Percentiles rank a stretch among this genome's conserved stretches.
Evolutionary conservation across 2,113 vertebrate species (phyloP).

Genomic region (Irena cyanogastra): DNA sequence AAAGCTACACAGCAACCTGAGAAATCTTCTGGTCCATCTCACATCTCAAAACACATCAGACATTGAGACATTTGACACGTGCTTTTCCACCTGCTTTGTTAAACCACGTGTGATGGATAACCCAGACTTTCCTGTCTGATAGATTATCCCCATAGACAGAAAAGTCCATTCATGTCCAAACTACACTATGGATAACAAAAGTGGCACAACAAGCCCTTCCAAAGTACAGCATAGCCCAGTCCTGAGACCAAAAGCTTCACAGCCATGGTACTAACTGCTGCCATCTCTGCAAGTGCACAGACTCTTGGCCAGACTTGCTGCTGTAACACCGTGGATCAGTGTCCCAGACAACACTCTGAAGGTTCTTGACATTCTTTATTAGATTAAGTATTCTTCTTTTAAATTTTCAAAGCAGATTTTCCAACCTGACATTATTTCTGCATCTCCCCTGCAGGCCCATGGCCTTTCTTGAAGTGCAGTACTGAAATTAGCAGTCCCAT

Average conservation of each 20-base stretch:
- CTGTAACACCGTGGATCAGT: background rate
- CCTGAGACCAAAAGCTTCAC: background rate
- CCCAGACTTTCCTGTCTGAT: no score
- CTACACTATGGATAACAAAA: background rate
- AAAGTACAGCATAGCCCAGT: background rate
- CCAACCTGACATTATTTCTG: background rate
- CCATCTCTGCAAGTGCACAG: accelerated
- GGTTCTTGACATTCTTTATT: background rate
- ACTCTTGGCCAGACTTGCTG: background rate
- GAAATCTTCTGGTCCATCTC: background rate
- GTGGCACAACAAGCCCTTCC: background rate
- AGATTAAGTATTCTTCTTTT: background rate
- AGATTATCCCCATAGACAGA: background rate
- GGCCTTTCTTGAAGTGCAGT: background rate
- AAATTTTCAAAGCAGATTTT: background rate
- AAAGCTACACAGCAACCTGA: background rate
- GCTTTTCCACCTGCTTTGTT: background rate
- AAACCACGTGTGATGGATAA: background rate
- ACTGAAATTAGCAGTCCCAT: background rate
- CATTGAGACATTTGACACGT: background rate
- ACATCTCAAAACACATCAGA: background rate
- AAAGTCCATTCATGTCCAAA: background rate
- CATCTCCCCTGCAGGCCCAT: background rate
- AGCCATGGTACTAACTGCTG: accelerated
- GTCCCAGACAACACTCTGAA: background rate